Conservation (phyloP, 2,888 invertebrate genomes). For the Hydrotaea cyrtoneurina region DNA sequence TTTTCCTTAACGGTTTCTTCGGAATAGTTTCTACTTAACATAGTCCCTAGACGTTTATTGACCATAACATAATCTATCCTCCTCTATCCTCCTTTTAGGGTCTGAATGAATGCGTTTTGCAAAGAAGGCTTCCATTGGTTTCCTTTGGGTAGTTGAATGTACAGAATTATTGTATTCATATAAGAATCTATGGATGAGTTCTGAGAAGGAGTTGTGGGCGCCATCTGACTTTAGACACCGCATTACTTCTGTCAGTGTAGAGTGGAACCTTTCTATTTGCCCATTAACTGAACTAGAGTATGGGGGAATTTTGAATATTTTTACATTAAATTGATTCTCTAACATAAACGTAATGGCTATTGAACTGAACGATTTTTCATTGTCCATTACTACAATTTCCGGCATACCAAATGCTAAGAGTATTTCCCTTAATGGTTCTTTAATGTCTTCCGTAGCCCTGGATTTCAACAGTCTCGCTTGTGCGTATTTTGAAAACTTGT, state of each 20-base stretch:
- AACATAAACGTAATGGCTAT: too few species aligned
- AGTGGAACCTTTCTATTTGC: constrained; percentile 39
- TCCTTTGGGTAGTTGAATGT: constrained; percentile 27
- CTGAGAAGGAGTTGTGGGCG: constrained; percentile 22
- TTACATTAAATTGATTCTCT: too few species aligned
- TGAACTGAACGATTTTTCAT: too few species aligned
- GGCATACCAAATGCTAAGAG: too few species aligned
- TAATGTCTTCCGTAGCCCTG: too few species aligned
- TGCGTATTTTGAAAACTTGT: too few species aligned
- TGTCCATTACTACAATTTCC: too few species aligned
- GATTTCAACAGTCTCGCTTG: too few species aligned
- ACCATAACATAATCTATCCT: constrained; percentile 20
- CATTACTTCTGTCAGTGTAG: constrained; percentile 39
- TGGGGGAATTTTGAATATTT: constrained; percentile 23
- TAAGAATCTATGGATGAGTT: constrained; percentile 18
- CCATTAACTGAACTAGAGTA: constrained; percentile 39
- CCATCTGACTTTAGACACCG: constrained; percentile 21
- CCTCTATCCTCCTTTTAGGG: background rate
- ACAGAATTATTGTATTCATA: constrained; percentile 44
- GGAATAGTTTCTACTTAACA: background rate
- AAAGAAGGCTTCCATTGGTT: constrained; percentile 32
- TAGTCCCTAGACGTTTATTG: too few species aligned
- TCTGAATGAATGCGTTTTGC: constrained; percentile 6
- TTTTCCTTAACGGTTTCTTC: constrained; percentile 4
- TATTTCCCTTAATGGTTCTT: too few species aligned